These are phyloP conservation scores for Tapera naevia DNA, from an alignment of 2,797 vertebrate genomes.

Conservation along the genomic window DNA sequence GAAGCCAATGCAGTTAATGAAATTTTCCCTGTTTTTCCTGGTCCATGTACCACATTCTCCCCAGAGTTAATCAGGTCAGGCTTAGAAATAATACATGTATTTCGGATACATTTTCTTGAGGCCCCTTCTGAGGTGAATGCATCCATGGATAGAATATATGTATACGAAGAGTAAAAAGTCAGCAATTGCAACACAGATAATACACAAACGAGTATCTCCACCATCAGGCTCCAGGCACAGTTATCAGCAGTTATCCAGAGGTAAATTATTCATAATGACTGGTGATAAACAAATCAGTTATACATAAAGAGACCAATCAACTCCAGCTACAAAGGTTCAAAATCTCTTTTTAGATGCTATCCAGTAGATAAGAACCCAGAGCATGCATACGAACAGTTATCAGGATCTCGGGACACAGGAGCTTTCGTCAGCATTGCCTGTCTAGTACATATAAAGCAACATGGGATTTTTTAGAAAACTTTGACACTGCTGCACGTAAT, in stretches of 20 bases:
- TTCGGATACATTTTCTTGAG: not conserved
- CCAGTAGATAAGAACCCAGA: not conserved
- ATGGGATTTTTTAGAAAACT: not conserved
- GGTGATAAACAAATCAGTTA: not conserved
- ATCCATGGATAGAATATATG: not conserved
- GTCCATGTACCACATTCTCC: rapidly evolving
- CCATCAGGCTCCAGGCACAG: not conserved
- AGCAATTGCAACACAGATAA: not conserved
- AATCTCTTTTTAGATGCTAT: not conserved
- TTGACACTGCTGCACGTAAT: rapidly evolving
- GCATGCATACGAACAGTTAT: rapidly evolving
- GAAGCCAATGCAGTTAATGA: not conserved
- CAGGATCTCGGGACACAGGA: not conserved
- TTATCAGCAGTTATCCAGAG: not conserved
- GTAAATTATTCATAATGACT: not conserved
- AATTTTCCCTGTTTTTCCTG: not conserved
- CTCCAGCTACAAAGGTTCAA: not conserved
- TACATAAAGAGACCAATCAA: not conserved
- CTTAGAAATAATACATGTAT: not conserved
- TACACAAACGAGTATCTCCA: not conserved
- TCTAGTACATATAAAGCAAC: not conserved
- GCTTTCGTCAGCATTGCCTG: not conserved
- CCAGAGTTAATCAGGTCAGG: not conserved
- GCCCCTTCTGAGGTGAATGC: not conserved
- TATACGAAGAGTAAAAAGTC: not conserved